A percentile compares a stretch with the other conserved stretches of the same genome.
Evolutionary conservation across 2,113 vertebrate species (phyloP).

Genomic region (Colaptes auratus): DNA sequence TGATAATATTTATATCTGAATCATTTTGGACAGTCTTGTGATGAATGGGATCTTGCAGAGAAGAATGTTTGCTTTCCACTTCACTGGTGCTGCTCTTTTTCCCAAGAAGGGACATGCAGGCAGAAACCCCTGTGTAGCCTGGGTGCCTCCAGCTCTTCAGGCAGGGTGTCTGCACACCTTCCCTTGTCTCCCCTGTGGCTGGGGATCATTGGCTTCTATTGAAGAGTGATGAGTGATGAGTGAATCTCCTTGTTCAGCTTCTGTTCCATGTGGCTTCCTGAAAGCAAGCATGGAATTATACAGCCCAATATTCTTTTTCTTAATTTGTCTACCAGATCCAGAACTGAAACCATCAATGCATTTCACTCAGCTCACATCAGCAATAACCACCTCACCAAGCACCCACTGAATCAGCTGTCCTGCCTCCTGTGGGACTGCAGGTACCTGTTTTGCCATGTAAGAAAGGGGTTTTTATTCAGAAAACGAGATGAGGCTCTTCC

Average conservation of each 20-base stretch:
- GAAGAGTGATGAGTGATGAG: conserved; percentile 51
- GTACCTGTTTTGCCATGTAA: neutral
- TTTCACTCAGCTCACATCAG: conserved; percentile 69
- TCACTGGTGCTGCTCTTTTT: neutral
- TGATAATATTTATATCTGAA: neutral
- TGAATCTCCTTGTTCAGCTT: conserved; percentile 60
- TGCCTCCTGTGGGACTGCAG: neutral
- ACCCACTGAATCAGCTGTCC: neutral
- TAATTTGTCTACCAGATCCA: conserved; percentile 67
- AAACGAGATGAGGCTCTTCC: neutral
- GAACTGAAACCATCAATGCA: conserved; percentile 79
- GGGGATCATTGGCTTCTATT: neutral
- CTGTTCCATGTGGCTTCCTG: conserved; percentile 67
- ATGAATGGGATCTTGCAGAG: neutral
- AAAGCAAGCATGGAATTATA: conserved; percentile 62
- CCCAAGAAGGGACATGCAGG: neutral
- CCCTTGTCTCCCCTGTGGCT: neutral
- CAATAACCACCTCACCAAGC: conserved; percentile 55
- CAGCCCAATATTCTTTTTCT: conserved; percentile 32
- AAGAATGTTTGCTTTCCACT: neutral
- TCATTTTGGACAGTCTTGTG: neutral
- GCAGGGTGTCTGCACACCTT: neutral
- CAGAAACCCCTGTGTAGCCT: fast-evolving
- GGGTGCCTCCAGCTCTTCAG: neutral
- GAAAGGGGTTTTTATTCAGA: neutral